Percentiles rank a stretch among this genome's conserved stretches.
Conservation (phyloP, 1,140 invertebrate genomes). For the Lucilia cuprina region DNA sequence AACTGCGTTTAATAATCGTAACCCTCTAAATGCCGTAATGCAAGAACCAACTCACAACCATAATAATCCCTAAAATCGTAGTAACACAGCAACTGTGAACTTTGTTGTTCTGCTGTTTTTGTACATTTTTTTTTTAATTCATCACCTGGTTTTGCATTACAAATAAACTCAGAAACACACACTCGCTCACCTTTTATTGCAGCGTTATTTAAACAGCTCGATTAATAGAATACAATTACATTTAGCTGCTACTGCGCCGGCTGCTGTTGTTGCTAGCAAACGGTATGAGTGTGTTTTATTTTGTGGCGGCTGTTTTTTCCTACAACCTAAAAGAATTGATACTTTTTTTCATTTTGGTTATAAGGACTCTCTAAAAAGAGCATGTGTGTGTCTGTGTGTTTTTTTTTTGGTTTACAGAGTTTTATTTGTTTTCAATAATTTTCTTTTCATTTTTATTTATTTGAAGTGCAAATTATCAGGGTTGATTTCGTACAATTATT, state of each 20-base stretch:
- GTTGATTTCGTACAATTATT: background rate
- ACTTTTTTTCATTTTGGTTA: background rate
- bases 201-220: background rate
- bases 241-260: background rate
- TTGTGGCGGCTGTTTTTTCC: conserved; percentile 9
- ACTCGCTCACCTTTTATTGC: background rate
- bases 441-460: background rate
- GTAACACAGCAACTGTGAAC: background rate
- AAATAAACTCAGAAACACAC: background rate
- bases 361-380: background rate
- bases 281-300: background rate
- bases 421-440: background rate
- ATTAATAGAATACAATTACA: background rate
- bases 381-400: background rate
- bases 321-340: background rate
- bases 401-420: too few relatives aligned
- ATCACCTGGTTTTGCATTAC: conserved; percentile 12
- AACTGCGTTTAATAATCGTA: conserved; percentile 11
- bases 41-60: background rate
- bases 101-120: background rate
- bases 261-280: background rate
- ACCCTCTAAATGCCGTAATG: background rate
- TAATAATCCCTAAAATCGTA: conserved; percentile 19
- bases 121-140: background rate
- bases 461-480: conserved; percentile 10